phyloP scores from a whole-genome alignment of 2,113 vertebrate genomes.

The Istiophorus platypterus region DNA sequence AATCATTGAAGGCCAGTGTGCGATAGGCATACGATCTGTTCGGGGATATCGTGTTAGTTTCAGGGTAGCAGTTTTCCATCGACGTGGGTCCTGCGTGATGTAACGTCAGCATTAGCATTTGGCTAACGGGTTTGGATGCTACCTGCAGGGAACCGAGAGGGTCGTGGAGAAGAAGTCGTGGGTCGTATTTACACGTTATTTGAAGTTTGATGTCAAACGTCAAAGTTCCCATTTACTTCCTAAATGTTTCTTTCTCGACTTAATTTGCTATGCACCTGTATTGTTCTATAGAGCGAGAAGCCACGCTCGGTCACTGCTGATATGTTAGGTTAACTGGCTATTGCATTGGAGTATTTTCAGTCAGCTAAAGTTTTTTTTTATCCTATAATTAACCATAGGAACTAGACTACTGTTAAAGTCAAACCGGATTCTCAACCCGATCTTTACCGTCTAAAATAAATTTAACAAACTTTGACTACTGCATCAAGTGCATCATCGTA shows the following conservation, averaged over 20 bases:
- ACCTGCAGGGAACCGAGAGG: neutral
- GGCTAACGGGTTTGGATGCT: constrained; percentile 47
- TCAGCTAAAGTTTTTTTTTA: neutral
- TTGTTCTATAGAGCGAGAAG: neutral
- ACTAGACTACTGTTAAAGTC: neutral
- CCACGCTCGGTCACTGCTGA: neutral
- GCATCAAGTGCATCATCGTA: too few relatives aligned
- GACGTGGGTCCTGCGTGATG: constrained; percentile 47
- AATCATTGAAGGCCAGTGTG: rapidly evolving
- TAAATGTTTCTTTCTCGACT: neutral
- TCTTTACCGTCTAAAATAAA: too few relatives aligned
- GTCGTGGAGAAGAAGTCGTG: neutral
- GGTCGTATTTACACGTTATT: too few relatives aligned
- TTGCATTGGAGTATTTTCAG: neutral
- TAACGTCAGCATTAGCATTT: constrained; percentile 74
- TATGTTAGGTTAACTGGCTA: neutral
- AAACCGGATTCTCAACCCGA: neutral
- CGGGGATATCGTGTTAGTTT: rapidly evolving
- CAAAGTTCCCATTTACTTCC: too few relatives aligned
- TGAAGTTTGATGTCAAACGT: neutral
- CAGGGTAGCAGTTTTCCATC: neutral
- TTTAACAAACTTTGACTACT: neutral
- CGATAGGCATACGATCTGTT: rapidly evolving
- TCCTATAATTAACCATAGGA: neutral
- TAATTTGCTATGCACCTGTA: neutral